Conservation (phyloP, 2,113 vertebrate genomes). For the Mustela lutreola region DNA sequence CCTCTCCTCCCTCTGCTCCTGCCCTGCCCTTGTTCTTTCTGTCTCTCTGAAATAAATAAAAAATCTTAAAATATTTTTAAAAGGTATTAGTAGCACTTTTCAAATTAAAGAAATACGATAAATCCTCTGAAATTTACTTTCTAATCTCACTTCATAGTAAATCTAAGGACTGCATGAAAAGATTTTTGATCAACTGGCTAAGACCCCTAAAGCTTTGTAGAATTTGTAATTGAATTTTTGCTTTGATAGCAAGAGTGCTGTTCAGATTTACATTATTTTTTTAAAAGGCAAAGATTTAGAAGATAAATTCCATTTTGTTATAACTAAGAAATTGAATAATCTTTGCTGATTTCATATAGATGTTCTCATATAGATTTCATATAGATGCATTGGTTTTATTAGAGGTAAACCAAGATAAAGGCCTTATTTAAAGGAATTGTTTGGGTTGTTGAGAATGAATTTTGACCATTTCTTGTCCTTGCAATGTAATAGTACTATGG, state of each 20-base stretch:
- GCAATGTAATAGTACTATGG: background rate
- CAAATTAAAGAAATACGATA: conserved; percentile 30
- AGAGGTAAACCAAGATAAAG: background rate
- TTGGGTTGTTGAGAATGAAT: background rate
- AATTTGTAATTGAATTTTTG: conserved; percentile 61
- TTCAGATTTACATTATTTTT: conserved; percentile 19
- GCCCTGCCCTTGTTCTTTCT: too few relatives aligned
- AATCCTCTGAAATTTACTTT: conserved; percentile 47
- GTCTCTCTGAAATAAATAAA: too few relatives aligned
- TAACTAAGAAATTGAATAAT: conserved; percentile 22
- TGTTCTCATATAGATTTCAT: conserved; percentile 45
- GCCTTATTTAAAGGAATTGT: conserved; percentile 19
- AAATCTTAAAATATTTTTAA: conserved; percentile 14
- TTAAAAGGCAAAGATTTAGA: conserved; percentile 39
- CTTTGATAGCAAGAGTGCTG: background rate
- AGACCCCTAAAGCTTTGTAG: background rate
- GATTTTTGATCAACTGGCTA: conserved; percentile 39
- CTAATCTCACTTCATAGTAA: conserved; percentile 40
- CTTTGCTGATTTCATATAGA: conserved; percentile 42
- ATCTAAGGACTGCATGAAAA: conserved; percentile 16
- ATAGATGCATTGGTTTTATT: background rate
- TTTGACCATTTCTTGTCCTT: background rate
- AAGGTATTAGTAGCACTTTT: background rate
- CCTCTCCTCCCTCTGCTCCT: too few relatives aligned
- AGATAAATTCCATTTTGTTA: conserved; percentile 8